Evolutionary conservation across 2,797 vertebrate species (phyloP).

Genomic region (Hirundo rustica): DNA sequence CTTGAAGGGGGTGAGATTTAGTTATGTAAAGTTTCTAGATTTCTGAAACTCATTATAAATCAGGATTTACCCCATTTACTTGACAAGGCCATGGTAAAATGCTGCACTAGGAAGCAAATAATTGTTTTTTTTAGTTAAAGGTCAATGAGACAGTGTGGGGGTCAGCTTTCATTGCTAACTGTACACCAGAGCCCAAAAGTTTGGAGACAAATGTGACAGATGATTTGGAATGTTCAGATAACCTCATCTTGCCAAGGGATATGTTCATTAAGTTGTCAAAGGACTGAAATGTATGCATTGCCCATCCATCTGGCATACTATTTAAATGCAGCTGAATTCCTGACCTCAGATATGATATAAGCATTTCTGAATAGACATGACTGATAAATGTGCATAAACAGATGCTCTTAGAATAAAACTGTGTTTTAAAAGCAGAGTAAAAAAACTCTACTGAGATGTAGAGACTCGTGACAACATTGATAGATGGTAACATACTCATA

Average conservation of each 20-base stretch:
- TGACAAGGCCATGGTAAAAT: background rate
- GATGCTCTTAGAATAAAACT: constrained; percentile 31
- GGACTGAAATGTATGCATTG: constrained; percentile 41
- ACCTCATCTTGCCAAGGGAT: constrained; percentile 36
- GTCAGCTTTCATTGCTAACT: constrained; percentile 8
- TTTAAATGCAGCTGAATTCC: constrained; percentile 55
- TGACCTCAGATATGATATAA: constrained; percentile 49
- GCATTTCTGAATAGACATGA: constrained; percentile 49
- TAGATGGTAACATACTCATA: background rate
- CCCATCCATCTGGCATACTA: constrained; percentile 43
- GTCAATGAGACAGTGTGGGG: background rate
- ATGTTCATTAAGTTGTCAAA: constrained; percentile 58
- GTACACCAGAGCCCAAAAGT: constrained; percentile 6
- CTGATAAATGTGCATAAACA: constrained; percentile 54
- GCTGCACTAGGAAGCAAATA: background rate
- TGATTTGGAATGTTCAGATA: constrained; percentile 45
- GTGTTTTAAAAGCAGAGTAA: background rate
- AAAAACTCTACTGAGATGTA: background rate
- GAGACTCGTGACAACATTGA: background rate
- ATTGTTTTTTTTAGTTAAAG: constrained; percentile 14
- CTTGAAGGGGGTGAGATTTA: background rate
- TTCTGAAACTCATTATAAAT: constrained; percentile 10
- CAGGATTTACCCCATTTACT: background rate
- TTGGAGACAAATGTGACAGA: constrained; percentile 48
- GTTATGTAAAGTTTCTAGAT: background rate